A percentile compares a stretch with the other conserved stretches of the same genome.
phyloP scores from a whole-genome alignment of 2,113 vertebrate species.

The Ciconia stormi region DNA sequence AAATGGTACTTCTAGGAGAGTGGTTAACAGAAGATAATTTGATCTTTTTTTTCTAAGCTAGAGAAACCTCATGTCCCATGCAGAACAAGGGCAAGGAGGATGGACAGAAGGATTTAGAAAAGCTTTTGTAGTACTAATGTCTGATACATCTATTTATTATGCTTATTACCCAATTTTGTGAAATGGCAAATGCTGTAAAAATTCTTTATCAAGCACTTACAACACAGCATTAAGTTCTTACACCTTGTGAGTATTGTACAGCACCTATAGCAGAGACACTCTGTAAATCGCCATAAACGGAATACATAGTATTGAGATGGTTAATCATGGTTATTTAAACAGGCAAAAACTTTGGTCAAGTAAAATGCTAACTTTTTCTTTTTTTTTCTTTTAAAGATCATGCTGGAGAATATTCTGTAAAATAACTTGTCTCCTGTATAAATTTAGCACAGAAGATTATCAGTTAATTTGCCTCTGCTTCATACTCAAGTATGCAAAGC shows the following conservation, averaged over 20 bases:
- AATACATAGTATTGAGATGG: neutral
- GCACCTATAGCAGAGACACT: neutral
- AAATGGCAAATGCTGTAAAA: neutral
- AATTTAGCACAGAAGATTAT: slow-evolving; percentile 39
- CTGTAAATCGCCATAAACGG: neutral
- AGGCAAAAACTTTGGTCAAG: neutral
- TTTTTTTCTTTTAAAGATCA: neutral
- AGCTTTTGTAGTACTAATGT: neutral
- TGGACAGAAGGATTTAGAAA: neutral
- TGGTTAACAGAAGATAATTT: neutral
- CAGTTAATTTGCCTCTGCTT: slow-evolving; percentile 37
- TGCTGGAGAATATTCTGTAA: neutral
- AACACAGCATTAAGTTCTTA: neutral
- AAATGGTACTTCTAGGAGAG: neutral
- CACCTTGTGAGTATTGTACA: neutral
- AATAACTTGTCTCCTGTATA: slow-evolving; percentile 12
- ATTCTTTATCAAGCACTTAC: neutral
- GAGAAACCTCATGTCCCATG: neutral
- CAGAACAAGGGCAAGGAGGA: neutral
- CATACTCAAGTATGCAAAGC: slow-evolving; percentile 45
- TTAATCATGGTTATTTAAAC: neutral
- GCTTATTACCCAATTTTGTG: neutral
- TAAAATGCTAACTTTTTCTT: neutral
- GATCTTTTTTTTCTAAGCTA: neutral
- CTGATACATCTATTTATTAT: neutral